A percentile compares a stretch with the other conserved stretches of the same genome.
phyloP scores from a whole-genome alignment of 2,113 vertebrate species.

The Turdus rufiventris region DNA sequence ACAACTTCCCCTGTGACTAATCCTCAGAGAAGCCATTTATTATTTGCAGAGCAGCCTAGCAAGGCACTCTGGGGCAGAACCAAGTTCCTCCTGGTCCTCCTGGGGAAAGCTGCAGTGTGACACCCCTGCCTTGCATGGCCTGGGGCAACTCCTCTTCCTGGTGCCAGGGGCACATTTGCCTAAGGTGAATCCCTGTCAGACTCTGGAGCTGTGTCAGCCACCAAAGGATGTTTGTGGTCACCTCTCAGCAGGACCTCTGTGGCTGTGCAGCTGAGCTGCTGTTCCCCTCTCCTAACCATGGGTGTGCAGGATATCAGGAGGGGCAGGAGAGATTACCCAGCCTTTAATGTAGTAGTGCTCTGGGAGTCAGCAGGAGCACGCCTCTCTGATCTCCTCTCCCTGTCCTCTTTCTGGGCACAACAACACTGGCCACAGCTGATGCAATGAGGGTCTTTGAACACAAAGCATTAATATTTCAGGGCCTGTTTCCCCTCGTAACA shows the following conservation, averaged over 20 bases:
- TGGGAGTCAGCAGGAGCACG: background rate
- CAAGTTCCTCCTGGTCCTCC: background rate
- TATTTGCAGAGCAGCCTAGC: background rate
- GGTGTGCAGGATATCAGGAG: background rate
- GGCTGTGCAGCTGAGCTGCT: background rate
- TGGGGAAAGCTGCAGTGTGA: background rate
- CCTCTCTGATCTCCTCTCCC: background rate
- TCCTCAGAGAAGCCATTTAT: background rate
- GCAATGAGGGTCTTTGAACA: background rate
- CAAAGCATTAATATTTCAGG: background rate
- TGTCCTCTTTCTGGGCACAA: background rate
- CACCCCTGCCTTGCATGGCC: background rate
- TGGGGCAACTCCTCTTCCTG: background rate
- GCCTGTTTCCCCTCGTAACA: accelerated
- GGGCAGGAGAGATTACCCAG: background rate
- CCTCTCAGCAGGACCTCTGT: background rate
- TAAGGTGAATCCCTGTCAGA: background rate
- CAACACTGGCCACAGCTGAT: background rate
- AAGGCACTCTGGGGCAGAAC: background rate
- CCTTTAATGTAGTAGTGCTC: background rate
- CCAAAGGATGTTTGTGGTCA: background rate
- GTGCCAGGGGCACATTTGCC: background rate
- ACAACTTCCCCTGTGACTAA: background rate
- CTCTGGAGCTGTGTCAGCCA: background rate
- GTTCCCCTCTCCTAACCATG: background rate